Percentiles rank a stretch among this genome's conserved stretches.
phyloP scores from a whole-genome alignment of 1,140 invertebrate species.

The Pentalonia nigronervosa region DNA sequence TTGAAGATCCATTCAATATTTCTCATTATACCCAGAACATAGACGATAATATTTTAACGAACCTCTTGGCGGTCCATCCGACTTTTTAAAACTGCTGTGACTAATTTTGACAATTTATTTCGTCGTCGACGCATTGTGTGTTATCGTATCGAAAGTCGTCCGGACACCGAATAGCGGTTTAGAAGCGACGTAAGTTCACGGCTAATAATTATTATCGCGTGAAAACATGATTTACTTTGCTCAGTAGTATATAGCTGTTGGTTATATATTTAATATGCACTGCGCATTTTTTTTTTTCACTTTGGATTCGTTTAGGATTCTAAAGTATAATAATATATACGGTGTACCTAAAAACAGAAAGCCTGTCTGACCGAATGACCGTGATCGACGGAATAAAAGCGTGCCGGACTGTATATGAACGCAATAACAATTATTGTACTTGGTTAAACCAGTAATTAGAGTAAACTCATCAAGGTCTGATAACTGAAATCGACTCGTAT shows the following conservation, averaged over 20 bases:
- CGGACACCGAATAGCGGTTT: no score
- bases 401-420: background rate
- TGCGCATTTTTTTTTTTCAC: background rate
- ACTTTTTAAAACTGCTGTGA: no score
- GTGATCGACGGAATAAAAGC: background rate
- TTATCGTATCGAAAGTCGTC: no score
- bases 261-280: background rate
- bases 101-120: background rate
- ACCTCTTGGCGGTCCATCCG: no score
- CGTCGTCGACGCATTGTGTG: background rate
- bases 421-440: background rate
- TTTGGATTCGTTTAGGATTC: background rate
- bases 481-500: background rate
- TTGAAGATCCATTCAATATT: background rate
- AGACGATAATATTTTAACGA: no score
- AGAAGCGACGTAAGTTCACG: no score
- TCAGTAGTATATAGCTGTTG: background rate
- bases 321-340: background rate
- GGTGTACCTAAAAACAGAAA: background rate
- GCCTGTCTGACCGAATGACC: background rate
- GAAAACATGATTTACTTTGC: background rate
- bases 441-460: background rate
- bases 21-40: background rate
- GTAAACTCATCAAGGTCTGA: conserved; percentile 19
- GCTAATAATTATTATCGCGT: no score